Conservation (phyloP, 2,797 vertebrate species). For the Peromyscus nudipes region DNA sequence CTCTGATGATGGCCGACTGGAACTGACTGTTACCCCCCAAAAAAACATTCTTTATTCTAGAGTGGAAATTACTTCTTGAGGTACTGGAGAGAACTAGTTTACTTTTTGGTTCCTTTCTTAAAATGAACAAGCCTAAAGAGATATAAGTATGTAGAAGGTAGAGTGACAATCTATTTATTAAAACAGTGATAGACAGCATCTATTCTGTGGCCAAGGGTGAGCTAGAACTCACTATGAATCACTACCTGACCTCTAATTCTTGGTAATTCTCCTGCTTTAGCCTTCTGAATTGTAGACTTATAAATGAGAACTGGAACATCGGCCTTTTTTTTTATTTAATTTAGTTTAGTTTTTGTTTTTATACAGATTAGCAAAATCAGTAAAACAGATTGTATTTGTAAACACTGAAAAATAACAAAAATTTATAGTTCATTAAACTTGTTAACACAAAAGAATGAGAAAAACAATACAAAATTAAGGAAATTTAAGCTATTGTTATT, state of each 20-base stretch:
- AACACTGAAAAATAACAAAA: constrained; percentile 11
- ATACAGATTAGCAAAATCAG: neutral
- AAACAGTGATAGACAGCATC: neutral
- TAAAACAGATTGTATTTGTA: neutral
- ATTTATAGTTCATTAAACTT: neutral
- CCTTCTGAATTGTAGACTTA: neutral
- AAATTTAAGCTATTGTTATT: neutral
- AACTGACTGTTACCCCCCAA: neutral
- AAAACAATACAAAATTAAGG: neutral
- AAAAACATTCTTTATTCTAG: neutral
- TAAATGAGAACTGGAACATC: neutral
- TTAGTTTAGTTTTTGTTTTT: neutral
- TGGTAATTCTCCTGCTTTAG: neutral
- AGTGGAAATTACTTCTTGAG: neutral
- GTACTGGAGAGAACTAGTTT: neutral
- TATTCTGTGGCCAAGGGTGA: neutral
- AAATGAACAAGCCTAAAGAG: neutral
- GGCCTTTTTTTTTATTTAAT: neutral
- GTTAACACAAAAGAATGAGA: neutral
- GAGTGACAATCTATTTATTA: neutral
- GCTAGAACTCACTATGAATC: neutral
- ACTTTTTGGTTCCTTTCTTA: neutral
- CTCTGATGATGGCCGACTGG: neutral
- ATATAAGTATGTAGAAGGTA: neutral
- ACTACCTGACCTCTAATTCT: neutral